Percentiles rank a stretch among this genome's conserved stretches.
phyloP scores from a whole-genome alignment of 2,888 invertebrate genomes.

The Eueremaeus valkanovi region DNA sequence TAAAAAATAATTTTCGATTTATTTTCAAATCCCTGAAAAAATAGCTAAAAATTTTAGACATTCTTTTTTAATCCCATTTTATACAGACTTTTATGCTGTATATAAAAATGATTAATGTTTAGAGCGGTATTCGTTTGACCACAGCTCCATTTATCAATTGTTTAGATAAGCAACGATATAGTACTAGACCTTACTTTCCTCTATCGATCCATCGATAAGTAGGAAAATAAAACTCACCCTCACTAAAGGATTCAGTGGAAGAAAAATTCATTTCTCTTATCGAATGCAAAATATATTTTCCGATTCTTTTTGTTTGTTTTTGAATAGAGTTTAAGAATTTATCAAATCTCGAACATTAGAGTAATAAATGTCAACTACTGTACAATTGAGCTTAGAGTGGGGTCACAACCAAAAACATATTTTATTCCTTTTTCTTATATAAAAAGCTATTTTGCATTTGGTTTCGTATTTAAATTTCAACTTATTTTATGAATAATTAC shows the following conservation, averaged over 20 bases:
- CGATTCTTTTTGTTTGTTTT: no score
- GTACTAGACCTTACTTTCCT: background rate
- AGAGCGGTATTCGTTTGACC: background rate
- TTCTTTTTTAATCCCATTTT: background rate
- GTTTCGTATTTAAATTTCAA: no score
- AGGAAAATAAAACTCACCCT: background rate
- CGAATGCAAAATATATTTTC: no score
- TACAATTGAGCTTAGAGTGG: no score
- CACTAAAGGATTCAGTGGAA: no score
- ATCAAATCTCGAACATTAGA: no score
- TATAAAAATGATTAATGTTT: constrained; percentile 2
- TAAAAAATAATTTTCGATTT: background rate
- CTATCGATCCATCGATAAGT: background rate
- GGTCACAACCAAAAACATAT: no score
- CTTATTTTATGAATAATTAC: no score
- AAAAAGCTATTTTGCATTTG: no score
- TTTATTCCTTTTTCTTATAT: no score
- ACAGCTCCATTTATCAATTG: background rate
- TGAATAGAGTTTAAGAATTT: no score
- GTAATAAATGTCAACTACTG: no score
- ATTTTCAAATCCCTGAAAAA: background rate
- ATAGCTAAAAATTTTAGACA: background rate
- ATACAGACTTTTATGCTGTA: background rate
- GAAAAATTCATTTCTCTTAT: background rate
- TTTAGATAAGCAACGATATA: background rate